Evolutionary conservation across 2,888 invertebrate genomes (phyloP), one percentile per base, ranked within the genome.

Genomic region (Amblyjoppa fuscipennis): DNA sequence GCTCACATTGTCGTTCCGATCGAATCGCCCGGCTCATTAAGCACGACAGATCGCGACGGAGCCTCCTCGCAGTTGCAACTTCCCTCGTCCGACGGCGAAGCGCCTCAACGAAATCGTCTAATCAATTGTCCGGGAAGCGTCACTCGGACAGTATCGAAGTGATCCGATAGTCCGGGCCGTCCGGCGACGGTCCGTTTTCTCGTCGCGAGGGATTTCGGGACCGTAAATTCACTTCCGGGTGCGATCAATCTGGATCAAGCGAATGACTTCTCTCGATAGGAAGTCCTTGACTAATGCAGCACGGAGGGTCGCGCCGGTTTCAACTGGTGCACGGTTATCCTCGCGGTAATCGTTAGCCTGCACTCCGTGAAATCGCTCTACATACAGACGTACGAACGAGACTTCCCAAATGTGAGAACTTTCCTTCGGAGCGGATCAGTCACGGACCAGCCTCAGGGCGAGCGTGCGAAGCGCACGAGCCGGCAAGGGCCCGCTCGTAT

Each of bases 11-110:
- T 90, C 91, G 91, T 91, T 90, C 91, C 90, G 90, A 90, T 91
- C 90, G 91, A 91, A 93, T 92, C 90, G 90, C 89, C 89, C 91
- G 68, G 56, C 16, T 86, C 89, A 89, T 90, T 90, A 91, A 89
- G 88, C 85, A 87, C 89, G 81, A 84, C 87, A 86, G 86, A 91
- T 91, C 89, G 88, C 87, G 90, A 90, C 90, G 89, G 87, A 77
- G 71, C 25, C 38, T 79, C 66, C 53, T 71, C 51, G 45, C 81
- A 77, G 73, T 73, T 83, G 85, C 75, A 86, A 86, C 78, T 84
- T 84, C 69, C 75, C 76, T 74, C 81, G 80, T 70, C 69, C 74
- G 71, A 82, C 81, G 70, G 73, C 31, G 71, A 86, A 90, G 85
- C 83, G 83, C 83, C 84, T 87, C 88, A 87, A 88, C 90, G 89